Base-by-base conservation (phyloP, 2,113 vertebrate genomes). In the Crotalus tigris region DNA sequence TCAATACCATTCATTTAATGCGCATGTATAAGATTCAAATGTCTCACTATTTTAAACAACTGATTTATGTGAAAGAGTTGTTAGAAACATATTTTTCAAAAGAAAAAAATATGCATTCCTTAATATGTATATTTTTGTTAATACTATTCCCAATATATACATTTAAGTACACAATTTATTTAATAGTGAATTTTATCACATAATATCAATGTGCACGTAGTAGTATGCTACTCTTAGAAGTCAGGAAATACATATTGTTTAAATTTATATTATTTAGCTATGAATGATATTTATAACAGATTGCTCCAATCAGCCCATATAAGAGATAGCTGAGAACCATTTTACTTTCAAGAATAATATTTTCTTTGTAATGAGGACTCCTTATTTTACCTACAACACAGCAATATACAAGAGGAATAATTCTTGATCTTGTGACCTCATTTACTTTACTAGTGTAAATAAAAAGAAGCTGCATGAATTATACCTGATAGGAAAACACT, bases 391-490 rank as follows among this genome's bases (percentile, higher is more conserved):
- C 85, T 64, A n/a, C 24, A 44, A n/a, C 17, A 58, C 39, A 85
- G 5, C 2, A 53, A 53, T 51, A 90, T 3, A 19, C 13, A 86
- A 86, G 69, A 53, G 6, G 5, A 29, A 61, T 64, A 92, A 59
- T 61, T 90, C 44, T 17, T 85, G 29, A 61, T 23, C 12, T 90
- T 49, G 75, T 86, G 10, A 6, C n/a, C 46, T 59, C 87, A 57
- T 11, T 55, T 59, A 87, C 51, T 53, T 46, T 87, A 15, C 93
- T 39, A 61, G 19, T 88, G 88, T 93, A 95, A 96, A 90, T 29
- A 93, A 90, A 93, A 44, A 93, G 94, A 94, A 94, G 93, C 44
- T 94, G 90, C 9, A 26, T 33, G 92, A 39, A 93, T 69, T 53
- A 89, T 0, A 92, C 4, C 6, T 91, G 17, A 57, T 1, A 94